Evolutionary conservation across 1,140 invertebrate species (phyloP).

Genomic region (Holotrichia oblita): DNA sequence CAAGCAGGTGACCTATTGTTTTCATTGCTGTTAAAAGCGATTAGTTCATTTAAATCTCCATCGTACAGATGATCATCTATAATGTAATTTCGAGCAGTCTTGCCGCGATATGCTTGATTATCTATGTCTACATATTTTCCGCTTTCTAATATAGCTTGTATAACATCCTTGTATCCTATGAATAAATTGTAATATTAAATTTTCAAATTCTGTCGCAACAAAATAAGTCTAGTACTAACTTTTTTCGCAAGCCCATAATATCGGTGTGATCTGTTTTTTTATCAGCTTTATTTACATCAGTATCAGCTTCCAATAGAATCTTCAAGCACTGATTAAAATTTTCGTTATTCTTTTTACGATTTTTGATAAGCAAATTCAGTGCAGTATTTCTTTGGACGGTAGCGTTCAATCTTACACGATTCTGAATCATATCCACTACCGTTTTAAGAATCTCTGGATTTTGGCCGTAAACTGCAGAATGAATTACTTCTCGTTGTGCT

Average conservation of each 20-base stretch:
- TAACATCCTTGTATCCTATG: slow-evolving; percentile 63
- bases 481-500: slow-evolving; percentile 60
- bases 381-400: slow-evolving; percentile 68
- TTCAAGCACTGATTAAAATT: slow-evolving; percentile 65
- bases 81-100: slow-evolving; percentile 66
- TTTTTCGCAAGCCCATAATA: slow-evolving; percentile 65
- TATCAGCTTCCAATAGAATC: slow-evolving; percentile 66
- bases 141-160: slow-evolving; percentile 63
- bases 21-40: slow-evolving; percentile 62
- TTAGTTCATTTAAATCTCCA: slow-evolving; percentile 46
- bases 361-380: slow-evolving; percentile 70
- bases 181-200: slow-evolving; percentile 60
- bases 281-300: slow-evolving; percentile 72
- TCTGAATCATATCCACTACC: slow-evolving; percentile 64
- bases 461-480: slow-evolving; percentile 70
- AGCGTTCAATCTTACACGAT: slow-evolving; percentile 63
- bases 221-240: not conserved
- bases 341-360: slow-evolving; percentile 63
- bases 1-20: slow-evolving; percentile 55
- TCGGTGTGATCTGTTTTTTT: slow-evolving; percentile 66
- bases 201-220: not conserved
- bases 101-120: slow-evolving; percentile 65
- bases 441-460: slow-evolving; percentile 65
- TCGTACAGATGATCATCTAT: slow-evolving; percentile 47
- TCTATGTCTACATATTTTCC: slow-evolving; percentile 67